A percentile compares a stretch with the other conserved stretches of the same genome.
Evolutionary conservation across 2,113 vertebrate genomes (phyloP).

Genomic region (Axis porcinus): DNA sequence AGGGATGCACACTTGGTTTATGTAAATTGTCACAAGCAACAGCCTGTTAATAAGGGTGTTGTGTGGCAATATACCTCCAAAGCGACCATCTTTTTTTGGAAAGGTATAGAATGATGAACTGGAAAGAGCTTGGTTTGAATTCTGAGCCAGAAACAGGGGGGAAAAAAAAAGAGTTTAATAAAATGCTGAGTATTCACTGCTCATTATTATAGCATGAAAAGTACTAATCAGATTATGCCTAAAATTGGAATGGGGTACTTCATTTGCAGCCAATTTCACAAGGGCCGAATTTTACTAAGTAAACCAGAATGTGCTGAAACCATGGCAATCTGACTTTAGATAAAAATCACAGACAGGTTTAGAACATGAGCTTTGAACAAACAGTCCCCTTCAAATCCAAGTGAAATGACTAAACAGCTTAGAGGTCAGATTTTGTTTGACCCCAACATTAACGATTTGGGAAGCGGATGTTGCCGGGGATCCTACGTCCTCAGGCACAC

Average conservation of each 20-base stretch:
- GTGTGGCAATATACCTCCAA: slow-evolving; percentile 79
- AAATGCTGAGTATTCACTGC: slow-evolving; percentile 55
- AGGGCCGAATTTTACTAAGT: slow-evolving; percentile 71
- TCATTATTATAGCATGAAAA: slow-evolving; percentile 72
- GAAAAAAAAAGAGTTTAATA: slow-evolving; percentile 45
- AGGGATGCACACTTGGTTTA: slow-evolving; percentile 79
- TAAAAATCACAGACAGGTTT: slow-evolving; percentile 70
- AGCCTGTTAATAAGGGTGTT: slow-evolving; percentile 79
- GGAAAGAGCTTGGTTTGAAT: slow-evolving; percentile 46
- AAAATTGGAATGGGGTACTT: slow-evolving; percentile 61
- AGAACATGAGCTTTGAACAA: slow-evolving; percentile 58
- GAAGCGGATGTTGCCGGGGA: background rate
- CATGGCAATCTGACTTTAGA: slow-evolving; percentile 72
- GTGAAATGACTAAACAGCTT: slow-evolving; percentile 17
- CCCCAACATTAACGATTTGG: background rate
- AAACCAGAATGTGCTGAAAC: slow-evolving; percentile 64
- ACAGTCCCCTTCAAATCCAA: slow-evolving; percentile 42
- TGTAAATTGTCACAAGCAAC: slow-evolving; percentile 80
- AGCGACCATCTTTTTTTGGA: slow-evolving; percentile 71
- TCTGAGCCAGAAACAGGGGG: slow-evolving; percentile 2
- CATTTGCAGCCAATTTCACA: slow-evolving; percentile 67
- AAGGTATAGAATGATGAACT: slow-evolving; percentile 25
- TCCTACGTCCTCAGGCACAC: background rate
- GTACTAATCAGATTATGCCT: slow-evolving; percentile 68
- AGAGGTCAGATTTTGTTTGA: slow-evolving; percentile 1